Evolutionary conservation across 2,113 vertebrate species (phyloP), one percentile per base, ranked within the genome.

Genomic region (Clarias gariepinus): DNA sequence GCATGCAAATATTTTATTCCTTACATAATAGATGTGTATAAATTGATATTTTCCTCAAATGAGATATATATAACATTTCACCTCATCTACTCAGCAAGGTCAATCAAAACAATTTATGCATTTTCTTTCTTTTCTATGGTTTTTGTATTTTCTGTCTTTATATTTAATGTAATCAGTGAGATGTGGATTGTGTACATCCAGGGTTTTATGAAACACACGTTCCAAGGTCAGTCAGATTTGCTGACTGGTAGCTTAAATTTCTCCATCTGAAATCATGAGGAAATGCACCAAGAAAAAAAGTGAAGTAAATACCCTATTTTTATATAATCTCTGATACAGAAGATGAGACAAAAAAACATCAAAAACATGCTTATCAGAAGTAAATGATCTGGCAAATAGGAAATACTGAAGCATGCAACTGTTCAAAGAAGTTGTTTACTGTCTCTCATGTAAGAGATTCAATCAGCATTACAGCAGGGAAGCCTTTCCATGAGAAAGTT

Each of bases 211-310:
- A 74, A 52, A 36, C 11, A 53, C 23, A 13, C 41, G 18, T 87
- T 85, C 93, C 90, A 93, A 93, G 91, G 90, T 91, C 90, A 86
- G 86, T 91, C 79, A 82, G 87, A 92, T n/a, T 86, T 91, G 91
- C 90, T 92, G 91, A 92, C 90, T 90, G 86, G 66, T 90, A 85
- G 89, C 87, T 91, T 84, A 87, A 91, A 93, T 91, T 90, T 76
- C 10, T n/a, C 2, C 12, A 53, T 76, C 3, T 79, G 25, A 53
- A 53, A 76, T 76, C 41, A 52, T 4, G 36, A 77, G 11, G 47
- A 55, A 55, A 30, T 58, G 16, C 16, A 30, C 18, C 30, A 58
- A 79, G 15, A 2, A 10, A 79, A 79, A 79, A 57, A 1, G 16
- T 33, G 52, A 79, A 58, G 28, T 30, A 58, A 79, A 79, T 58